A percentile compares a stretch with the other conserved stretches of the same genome.
phyloP scores from a whole-genome alignment of 2,888 invertebrate species.

The Shargacucullia verbasci region DNA sequence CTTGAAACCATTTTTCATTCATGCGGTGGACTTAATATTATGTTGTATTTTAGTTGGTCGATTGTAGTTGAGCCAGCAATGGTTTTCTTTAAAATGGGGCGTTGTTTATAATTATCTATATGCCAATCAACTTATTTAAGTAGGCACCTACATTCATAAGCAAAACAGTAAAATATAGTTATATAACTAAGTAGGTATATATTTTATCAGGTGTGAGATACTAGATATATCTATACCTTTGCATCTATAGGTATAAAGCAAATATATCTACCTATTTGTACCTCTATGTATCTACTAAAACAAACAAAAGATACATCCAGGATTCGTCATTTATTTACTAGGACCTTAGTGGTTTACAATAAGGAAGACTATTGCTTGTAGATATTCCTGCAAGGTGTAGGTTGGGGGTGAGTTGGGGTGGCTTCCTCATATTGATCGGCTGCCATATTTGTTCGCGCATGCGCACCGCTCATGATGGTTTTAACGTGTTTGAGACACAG shows the following conservation, averaged over 20 bases:
- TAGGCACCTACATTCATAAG: no score
- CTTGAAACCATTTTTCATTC: no score
- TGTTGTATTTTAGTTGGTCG: no score
- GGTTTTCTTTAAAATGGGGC: no score
- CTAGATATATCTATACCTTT: no score
- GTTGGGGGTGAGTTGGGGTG: slow-evolving; percentile 79
- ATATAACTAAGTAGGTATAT: neutral
- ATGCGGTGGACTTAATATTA: no score
- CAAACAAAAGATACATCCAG: slow-evolving; percentile 78
- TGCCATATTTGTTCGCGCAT: slow-evolving; percentile 84
- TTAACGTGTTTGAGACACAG: slow-evolving; percentile 68
- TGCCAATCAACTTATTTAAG: no score
- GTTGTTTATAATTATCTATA: no score
- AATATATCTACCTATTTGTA: slow-evolving; percentile 48
- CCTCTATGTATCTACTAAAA: slow-evolving; percentile 56
- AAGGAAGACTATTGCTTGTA: slow-evolving; percentile 62
- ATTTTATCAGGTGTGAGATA: no score
- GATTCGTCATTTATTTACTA: slow-evolving; percentile 64
- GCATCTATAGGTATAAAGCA: slow-evolving; percentile 15
- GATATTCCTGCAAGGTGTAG: slow-evolving; percentile 49
- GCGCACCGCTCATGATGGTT: slow-evolving; percentile 63
- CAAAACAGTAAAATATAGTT: no score
- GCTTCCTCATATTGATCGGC: slow-evolving; percentile 81
- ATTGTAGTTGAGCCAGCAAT: no score
- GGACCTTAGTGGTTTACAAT: slow-evolving; percentile 52